Percentiles rank a stretch among this genome's conserved stretches.
Evolutionary conservation across 1,140 invertebrate species (phyloP).

Genomic region (Drosophila paulistorum): DNA sequence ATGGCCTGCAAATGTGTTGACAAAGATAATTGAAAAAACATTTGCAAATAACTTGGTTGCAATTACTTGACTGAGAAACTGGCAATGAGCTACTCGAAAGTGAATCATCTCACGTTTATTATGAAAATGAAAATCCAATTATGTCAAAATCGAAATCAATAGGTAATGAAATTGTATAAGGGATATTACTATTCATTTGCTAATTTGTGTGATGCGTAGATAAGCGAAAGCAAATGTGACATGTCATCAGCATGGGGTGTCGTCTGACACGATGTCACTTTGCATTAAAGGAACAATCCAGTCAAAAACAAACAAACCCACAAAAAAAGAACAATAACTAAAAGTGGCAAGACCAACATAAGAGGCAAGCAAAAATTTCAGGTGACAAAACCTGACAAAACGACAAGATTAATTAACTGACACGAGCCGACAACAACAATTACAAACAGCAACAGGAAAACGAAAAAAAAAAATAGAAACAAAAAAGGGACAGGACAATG

Average conservation of each 20-base stretch:
- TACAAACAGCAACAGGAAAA: constrained; percentile 16
- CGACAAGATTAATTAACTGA: constrained; percentile 74
- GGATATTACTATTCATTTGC: too few species aligned
- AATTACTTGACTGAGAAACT: too few species aligned
- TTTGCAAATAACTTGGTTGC: not conserved
- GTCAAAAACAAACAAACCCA: constrained; percentile 6
- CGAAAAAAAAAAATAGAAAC: not conserved
- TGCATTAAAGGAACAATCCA: constrained; percentile 32
- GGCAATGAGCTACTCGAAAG: too few species aligned
- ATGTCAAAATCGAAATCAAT: too few species aligned
- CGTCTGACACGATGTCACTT: constrained; percentile 60
- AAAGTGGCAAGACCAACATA: constrained; percentile 11
- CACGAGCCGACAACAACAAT: constrained; percentile 37
- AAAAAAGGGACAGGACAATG: constrained; percentile 25
- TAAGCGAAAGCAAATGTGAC: not conserved
- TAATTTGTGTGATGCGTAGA: too few species aligned
- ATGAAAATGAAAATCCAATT: too few species aligned
- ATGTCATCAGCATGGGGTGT: constrained; percentile 1
- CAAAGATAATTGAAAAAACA: not conserved
- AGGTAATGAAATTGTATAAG: too few species aligned
- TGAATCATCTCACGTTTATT: too few species aligned
- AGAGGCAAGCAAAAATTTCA: constrained; percentile 54
- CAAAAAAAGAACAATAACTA: constrained; percentile 6
- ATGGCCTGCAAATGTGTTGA: too few species aligned
- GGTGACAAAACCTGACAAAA: constrained; percentile 58